Conservation (phyloP, 2,888 invertebrate species). For the Apodemia zela region DNA sequence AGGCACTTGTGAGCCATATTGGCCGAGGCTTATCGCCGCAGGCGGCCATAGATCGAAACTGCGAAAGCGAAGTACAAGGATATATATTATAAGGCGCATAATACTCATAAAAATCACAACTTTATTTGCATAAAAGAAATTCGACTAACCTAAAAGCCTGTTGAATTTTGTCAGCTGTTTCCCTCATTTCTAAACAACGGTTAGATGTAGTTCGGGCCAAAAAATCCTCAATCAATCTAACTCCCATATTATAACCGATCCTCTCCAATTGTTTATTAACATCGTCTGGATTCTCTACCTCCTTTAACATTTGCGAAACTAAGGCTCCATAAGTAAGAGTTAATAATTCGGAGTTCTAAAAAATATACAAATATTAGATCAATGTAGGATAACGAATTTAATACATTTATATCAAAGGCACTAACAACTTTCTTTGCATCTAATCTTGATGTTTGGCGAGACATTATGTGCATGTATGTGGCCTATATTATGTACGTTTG, state of each 20-base stretch:
- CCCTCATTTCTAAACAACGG: constrained; percentile 96
- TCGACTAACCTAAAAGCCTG: constrained; percentile 80
- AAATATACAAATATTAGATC: constrained; percentile 30
- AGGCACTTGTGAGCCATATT: too few species aligned
- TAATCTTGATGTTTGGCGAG: constrained; percentile 84
- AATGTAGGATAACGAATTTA: not conserved
- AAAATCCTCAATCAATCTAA: constrained; percentile 98
- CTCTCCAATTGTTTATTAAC: constrained; percentile 97
- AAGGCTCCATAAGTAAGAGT: constrained; percentile 98
- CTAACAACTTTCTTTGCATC: constrained; percentile 90
- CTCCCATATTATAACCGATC: constrained; percentile 99
- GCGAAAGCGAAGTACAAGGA: too few species aligned
- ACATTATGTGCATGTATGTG: too few species aligned
- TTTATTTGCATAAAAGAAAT: not conserved
- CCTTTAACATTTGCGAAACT: constrained; percentile 97
- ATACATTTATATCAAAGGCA: not conserved
- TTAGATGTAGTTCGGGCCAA: constrained; percentile 94
- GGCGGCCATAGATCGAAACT: too few species aligned
- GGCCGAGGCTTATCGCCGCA: too few species aligned
- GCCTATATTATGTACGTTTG: too few species aligned
- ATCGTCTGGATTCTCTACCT: constrained; percentile 97
- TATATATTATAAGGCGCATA: too few species aligned
- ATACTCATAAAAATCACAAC: too few species aligned
- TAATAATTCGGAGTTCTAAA: constrained; percentile 96
- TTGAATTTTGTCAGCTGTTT: constrained; percentile 97